Base-by-base conservation (phyloP, 2,113 vertebrate genomes). In the Anoplopoma fimbria region DNA sequence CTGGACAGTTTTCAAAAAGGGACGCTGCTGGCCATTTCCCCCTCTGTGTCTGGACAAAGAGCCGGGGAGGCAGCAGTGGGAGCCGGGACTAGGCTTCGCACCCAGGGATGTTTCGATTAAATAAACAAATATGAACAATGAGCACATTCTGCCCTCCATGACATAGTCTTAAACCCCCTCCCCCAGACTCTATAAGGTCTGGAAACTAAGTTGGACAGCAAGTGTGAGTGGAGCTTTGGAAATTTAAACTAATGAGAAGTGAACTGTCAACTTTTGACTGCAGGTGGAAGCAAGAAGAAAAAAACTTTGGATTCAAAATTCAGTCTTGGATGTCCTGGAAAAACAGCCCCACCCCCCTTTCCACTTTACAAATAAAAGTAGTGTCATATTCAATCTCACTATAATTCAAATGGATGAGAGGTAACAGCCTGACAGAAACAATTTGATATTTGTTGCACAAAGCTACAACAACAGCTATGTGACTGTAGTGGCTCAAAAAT, bases 1-100 rank as follows among this genome's bases (percentile, higher is more conserved):
- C 94, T 95, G 94, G 95, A 95, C 94, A 95, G 93, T 95, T 95
- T 95, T 94, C 91, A 93, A 94, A 95, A 94, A 94, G 91, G 67
- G 90, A 91, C 86, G 84, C 82, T 94, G 91, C 92, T 93, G 87
- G 90, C 92, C 82, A 89, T 93, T 93, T 91, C 93, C 94, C 93
- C 86, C 92, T 93, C 88, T 79, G 83, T 92, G 87, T 76, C n/a
- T 23, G 91, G 91, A 95, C 94, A 95, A 93, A 92, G 90, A 91
- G 91, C 70, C 62, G 69, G 67, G 77, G 79, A 77, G 85, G 87
- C 63, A 68, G 77, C 21, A 81, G 80, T 88, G 89, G 87, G 75
- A 81, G 86, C 74, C 13, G 62, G 89, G 92, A 87, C 84, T 81
- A 80, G 87, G 82, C 88, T 84, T 77, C 31, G 67, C 72, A 91